Conservation (phyloP, 2,888 invertebrate species). For the Heliconius hortense region DNA sequence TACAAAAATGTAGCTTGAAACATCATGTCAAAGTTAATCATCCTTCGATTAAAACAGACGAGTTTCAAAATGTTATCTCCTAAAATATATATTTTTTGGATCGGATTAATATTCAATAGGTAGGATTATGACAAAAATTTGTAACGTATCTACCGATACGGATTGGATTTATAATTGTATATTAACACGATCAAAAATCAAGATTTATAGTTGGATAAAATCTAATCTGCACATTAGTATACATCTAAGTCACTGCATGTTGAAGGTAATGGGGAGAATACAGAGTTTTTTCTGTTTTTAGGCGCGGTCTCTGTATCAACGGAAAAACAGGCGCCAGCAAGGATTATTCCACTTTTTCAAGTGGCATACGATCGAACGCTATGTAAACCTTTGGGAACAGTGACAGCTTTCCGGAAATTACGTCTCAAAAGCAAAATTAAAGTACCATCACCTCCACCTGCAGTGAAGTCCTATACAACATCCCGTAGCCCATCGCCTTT, state of each 20-base stretch:
- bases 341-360: slow-evolving; percentile 74
- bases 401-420: slow-evolving; percentile 65
- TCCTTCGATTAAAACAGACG: slow-evolving; percentile 46
- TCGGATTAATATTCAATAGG: not conserved
- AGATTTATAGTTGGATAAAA: slow-evolving; percentile 32
- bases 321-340: slow-evolving; percentile 52
- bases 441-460: slow-evolving; percentile 35
- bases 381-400: slow-evolving; percentile 72
- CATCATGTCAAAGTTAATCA: slow-evolving; percentile 70
- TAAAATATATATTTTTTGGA: slow-evolving; percentile 13
- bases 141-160: too few species aligned
- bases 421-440: slow-evolving; percentile 44
- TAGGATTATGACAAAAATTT: not conserved
- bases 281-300: slow-evolving; percentile 70
- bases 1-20: slow-evolving; percentile 71
- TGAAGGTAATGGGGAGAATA: slow-evolving; percentile 45
- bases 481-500: slow-evolving; percentile 65
- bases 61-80: slow-evolving; percentile 38
- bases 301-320: slow-evolving; percentile 56
- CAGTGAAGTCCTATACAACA: slow-evolving; percentile 46
- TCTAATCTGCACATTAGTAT: slow-evolving; percentile 42
- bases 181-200: not conserved
- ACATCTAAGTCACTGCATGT: slow-evolving; percentile 45
- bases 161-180: slow-evolving; percentile 8
- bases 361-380: slow-evolving; percentile 73